Percentiles rank a stretch among this genome's conserved stretches.
Evolutionary conservation across 2,113 vertebrate species (phyloP).

Genomic region (Climacteris rufus): DNA sequence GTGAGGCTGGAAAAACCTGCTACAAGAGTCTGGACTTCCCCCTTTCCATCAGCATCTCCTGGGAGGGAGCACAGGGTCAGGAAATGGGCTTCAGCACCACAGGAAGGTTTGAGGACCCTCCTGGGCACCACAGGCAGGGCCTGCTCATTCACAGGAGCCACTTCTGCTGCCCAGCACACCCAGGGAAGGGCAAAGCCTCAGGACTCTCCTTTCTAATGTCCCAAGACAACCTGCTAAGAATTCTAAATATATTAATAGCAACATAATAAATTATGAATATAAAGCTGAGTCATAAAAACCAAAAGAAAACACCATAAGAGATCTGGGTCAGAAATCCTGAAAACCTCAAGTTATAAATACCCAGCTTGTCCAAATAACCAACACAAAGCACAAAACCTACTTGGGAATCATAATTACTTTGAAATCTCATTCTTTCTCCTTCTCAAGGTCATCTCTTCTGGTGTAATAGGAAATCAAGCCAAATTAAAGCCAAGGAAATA

Average conservation of each 20-base stretch:
- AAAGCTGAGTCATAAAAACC: slow-evolving; percentile 2
- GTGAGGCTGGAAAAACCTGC: too few species aligned
- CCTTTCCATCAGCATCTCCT: too few species aligned
- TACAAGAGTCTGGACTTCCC: too few species aligned
- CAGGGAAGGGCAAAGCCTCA: background rate
- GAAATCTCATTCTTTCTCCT: background rate
- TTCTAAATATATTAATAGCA: background rate
- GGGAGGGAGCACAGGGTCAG: too few species aligned
- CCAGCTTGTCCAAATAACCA: background rate
- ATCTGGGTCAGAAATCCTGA: background rate
- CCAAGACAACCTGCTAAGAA: background rate
- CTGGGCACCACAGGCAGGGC: background rate
- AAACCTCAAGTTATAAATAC: background rate
- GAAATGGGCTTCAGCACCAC: too few species aligned
- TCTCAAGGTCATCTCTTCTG: background rate
- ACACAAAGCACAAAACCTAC: background rate
- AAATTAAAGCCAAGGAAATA: background rate
- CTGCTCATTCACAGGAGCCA: background rate
- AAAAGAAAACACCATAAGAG: background rate
- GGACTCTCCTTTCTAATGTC: background rate
- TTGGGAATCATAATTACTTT: background rate
- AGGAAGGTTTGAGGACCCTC: background rate
- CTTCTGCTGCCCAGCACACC: background rate
- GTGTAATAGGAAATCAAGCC: background rate
- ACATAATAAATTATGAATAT: background rate